Percentiles rank a stretch among this genome's conserved stretches.
phyloP scores from a whole-genome alignment of 2,888 invertebrate species.

The Eubasilissa splendida region DNA sequence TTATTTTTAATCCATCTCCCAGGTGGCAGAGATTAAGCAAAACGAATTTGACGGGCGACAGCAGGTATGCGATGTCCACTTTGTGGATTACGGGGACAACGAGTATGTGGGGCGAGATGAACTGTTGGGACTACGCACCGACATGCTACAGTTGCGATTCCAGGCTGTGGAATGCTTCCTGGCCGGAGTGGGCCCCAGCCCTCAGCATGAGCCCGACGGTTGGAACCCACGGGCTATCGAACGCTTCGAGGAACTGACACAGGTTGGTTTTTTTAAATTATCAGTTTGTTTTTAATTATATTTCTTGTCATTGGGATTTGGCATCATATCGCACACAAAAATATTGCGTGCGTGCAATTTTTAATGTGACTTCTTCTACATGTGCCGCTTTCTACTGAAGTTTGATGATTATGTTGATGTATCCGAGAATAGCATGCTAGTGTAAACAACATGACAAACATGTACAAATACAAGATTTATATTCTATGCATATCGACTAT shows the following conservation, averaged over 20 bases:
- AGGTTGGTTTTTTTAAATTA: slow-evolving; percentile 65
- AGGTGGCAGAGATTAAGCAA: slow-evolving; percentile 77
- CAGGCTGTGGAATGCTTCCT: slow-evolving; percentile 90
- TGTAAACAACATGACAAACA: too few species aligned
- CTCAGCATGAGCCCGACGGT: slow-evolving; percentile 59
- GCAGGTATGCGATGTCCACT: slow-evolving; percentile 81
- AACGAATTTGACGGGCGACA: slow-evolving; percentile 77
- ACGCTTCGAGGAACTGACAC: slow-evolving; percentile 80
- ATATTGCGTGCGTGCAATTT: too few species aligned
- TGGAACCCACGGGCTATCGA: slow-evolving; percentile 79
- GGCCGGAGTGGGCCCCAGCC: slow-evolving; percentile 78
- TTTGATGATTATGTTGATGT: too few species aligned
- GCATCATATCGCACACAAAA: too few species aligned
- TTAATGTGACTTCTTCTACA: too few species aligned
- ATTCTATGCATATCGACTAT: too few species aligned
- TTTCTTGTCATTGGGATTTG: too few species aligned
- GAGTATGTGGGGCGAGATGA: slow-evolving; percentile 78
- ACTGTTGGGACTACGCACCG: slow-evolving; percentile 82
- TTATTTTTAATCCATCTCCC: slow-evolving; percentile 58
- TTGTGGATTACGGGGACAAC: slow-evolving; percentile 91
- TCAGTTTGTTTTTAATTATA: too few species aligned
- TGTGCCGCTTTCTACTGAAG: too few species aligned
- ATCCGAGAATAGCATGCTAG: too few species aligned
- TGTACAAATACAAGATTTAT: too few species aligned
- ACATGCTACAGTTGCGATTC: slow-evolving; percentile 81